These are phyloP conservation scores for Crax fasciolata DNA, from an alignment of 2,797 vertebrate species.

Conservation along the genomic window DNA sequence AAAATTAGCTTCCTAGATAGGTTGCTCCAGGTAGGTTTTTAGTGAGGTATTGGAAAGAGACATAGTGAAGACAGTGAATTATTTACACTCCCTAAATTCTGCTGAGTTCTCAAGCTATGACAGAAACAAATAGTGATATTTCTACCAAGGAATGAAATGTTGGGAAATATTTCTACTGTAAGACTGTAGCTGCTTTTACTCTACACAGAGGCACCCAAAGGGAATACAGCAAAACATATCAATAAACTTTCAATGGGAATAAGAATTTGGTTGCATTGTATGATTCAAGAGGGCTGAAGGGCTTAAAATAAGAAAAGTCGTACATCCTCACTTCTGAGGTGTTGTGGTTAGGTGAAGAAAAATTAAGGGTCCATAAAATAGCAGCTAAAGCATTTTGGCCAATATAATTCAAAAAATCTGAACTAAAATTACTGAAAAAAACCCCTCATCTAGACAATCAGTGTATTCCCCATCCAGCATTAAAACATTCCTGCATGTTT, in stretches of 20 bases:
- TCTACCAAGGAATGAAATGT: background rate
- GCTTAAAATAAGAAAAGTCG: background rate
- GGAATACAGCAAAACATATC: fast-evolving
- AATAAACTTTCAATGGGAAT: background rate
- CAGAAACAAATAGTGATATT: background rate
- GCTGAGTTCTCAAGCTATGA: background rate
- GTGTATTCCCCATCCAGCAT: no score
- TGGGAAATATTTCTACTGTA: background rate
- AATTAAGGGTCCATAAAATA: background rate
- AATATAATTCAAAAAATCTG: background rate
- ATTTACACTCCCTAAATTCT: background rate
- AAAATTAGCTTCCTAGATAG: background rate
- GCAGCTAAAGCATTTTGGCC: background rate
- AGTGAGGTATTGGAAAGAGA: background rate
- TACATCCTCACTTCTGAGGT: background rate
- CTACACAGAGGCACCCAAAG: background rate
- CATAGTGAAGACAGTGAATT: background rate
- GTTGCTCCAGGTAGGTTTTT: background rate
- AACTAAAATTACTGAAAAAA: background rate
- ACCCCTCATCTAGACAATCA: no score
- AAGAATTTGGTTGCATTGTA: background rate
- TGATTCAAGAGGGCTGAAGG: background rate
- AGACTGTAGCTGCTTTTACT: background rate
- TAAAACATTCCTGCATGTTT: background rate
- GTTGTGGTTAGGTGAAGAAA: background rate